phyloP scores from a whole-genome alignment of 1,140 invertebrate species.

The Neelides sp. region DNA sequence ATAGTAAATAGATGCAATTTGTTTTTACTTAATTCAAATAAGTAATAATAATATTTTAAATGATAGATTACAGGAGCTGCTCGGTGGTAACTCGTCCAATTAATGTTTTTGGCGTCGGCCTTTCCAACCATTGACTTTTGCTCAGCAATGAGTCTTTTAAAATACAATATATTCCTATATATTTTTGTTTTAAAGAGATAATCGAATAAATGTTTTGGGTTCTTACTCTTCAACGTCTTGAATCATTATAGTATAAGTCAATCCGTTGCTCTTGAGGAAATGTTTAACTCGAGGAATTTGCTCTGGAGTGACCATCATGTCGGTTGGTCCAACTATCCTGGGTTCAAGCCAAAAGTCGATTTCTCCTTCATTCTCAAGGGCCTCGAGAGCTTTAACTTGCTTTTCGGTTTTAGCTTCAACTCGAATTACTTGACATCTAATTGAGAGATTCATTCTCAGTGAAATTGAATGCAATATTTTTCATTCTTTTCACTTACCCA shows the following conservation, averaged over 20 bases:
- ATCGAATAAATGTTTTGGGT: too few species aligned
- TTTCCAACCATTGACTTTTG: background rate
- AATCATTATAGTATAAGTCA: constrained; percentile 10
- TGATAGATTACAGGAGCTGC: background rate
- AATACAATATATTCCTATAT: too few species aligned
- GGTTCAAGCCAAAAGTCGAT: constrained; percentile 18
- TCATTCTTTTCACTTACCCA: too few species aligned
- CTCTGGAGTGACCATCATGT: constrained; percentile 9
- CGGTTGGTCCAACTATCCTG: constrained; percentile 6
- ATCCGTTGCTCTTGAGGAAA: constrained; percentile 1
- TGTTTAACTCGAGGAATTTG: background rate
- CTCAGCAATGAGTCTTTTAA: constrained; percentile 4
- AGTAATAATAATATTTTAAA: background rate
- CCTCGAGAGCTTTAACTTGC: constrained; percentile 6
- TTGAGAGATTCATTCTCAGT: too few species aligned
- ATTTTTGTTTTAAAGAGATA: too few species aligned
- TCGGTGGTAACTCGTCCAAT: constrained; percentile 15
- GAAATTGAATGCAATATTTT: too few species aligned
- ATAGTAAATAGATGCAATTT: too few species aligned
- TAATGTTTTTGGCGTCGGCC: constrained; percentile 3
- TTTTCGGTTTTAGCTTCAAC: background rate
- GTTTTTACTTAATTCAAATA: too few species aligned
- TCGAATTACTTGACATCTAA: constrained; percentile 18
- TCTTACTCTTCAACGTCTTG: constrained; percentile 8
- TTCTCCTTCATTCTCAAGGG: constrained; percentile 1